phyloP scores from a whole-genome alignment of 2,888 invertebrate genomes.

The Caenorhabditis sulstoni region DNA sequence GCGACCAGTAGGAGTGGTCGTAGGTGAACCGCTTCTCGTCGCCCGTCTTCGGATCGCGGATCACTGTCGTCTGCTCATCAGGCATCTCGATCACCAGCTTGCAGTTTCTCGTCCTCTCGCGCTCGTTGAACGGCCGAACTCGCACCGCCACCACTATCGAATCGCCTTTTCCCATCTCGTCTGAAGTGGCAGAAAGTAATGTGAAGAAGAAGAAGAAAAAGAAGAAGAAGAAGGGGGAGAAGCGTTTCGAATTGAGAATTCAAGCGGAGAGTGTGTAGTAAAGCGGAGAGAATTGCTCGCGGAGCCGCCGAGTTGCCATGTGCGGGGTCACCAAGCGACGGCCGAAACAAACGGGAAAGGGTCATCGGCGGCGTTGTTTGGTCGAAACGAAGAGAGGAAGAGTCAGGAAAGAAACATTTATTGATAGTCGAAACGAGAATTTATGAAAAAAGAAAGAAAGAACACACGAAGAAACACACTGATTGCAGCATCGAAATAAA shows the following conservation, averaged over 20 bases:
- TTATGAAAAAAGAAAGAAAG: background rate
- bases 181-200: constrained; percentile 10
- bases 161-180: constrained; percentile 80
- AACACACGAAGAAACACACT: constrained; percentile 15
- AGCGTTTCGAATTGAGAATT: background rate
- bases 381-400: background rate
- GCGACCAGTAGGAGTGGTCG: constrained; percentile 84
- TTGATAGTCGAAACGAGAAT: no score
- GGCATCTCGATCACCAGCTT: constrained; percentile 82
- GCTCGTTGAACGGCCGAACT: constrained; percentile 83
- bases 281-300: constrained; percentile 5
- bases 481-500: constrained; percentile 5
- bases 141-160: constrained; percentile 84
- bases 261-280: constrained; percentile 14
- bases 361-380: constrained; percentile 15
- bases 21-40: constrained; percentile 83
- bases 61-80: constrained; percentile 80
- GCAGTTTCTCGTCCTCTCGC: constrained; percentile 83
- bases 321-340: background rate
- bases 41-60: constrained; percentile 82
- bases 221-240: background rate
- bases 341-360: background rate
- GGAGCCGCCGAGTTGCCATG: background rate
- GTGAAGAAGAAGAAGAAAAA: background rate
- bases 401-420: no score